These are phyloP conservation scores for Threskiornis aethiopicus DNA, from an alignment of 2,797 vertebrate species.

Conservation along the genomic window DNA sequence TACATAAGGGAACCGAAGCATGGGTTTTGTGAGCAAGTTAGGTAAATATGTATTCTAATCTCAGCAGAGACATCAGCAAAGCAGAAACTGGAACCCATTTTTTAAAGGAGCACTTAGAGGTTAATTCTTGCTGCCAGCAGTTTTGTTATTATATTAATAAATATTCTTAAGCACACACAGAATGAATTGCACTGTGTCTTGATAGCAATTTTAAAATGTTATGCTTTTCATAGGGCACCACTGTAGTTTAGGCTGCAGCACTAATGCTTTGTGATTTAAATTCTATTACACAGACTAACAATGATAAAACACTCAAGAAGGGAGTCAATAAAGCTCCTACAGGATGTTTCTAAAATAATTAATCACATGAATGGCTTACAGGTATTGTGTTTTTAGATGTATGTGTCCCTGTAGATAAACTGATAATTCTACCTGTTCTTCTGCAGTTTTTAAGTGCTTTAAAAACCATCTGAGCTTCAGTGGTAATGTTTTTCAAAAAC, in stretches of 20 bases:
- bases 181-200: not conserved
- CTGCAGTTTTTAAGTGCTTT: not conserved
- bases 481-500: not conserved
- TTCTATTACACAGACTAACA: not conserved
- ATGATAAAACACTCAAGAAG: not conserved
- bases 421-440: not conserved
- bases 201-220: not conserved
- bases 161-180: not conserved
- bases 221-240: not conserved
- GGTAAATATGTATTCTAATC: not conserved
- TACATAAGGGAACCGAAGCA: not conserved
- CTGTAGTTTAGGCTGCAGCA: not conserved
- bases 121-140: not conserved
- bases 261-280: not conserved
- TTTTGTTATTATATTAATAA: not conserved
- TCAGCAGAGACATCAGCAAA: not conserved
- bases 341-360: not conserved
- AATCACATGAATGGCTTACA: not conserved
- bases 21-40: not conserved
- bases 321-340: not conserved
- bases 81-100: not conserved
- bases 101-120: not conserved
- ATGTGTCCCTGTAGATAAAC: not conserved
- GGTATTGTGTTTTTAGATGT: not conserved
- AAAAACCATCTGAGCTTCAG: not conserved